These are phyloP conservation scores for Thamnophis sirtalis DNA, from an alignment of 2,113 vertebrate genomes.

Conservation along the genomic window DNA sequence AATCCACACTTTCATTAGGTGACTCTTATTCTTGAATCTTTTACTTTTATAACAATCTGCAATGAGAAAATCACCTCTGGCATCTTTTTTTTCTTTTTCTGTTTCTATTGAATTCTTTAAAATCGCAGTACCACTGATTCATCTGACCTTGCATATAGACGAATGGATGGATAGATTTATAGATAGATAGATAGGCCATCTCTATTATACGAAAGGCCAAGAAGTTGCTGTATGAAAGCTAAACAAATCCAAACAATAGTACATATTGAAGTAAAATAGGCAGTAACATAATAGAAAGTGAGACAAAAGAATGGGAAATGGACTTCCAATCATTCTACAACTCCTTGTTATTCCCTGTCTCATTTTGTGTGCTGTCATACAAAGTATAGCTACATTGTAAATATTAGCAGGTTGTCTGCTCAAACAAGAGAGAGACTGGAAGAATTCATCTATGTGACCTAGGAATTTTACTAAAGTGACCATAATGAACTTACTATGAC, in stretches of 20 bases:
- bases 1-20: not conserved
- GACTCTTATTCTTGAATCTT: not conserved
- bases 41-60: not conserved
- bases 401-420: not conserved
- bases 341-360: not conserved
- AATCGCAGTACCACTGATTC: not conserved
- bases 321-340: not conserved
- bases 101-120: not conserved
- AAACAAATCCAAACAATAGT: not conserved
- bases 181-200: not conserved
- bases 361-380: not conserved
- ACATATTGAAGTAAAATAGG: not conserved
- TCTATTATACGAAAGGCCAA: not conserved
- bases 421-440: not conserved
- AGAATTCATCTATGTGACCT: not conserved
- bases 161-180: not conserved
- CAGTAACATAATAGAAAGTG: not conserved
- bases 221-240: not conserved
- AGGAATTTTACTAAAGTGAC: not conserved
- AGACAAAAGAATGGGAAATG: not conserved
- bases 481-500: not conserved
- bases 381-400: not conserved
- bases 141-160: not conserved
- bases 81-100: not conserved
- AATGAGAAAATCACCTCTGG: not conserved